Percentiles rank a stretch among this genome's conserved stretches.
Conservation (phyloP, 2,797 vertebrate genomes). For the Corythornis leucogaster region DNA sequence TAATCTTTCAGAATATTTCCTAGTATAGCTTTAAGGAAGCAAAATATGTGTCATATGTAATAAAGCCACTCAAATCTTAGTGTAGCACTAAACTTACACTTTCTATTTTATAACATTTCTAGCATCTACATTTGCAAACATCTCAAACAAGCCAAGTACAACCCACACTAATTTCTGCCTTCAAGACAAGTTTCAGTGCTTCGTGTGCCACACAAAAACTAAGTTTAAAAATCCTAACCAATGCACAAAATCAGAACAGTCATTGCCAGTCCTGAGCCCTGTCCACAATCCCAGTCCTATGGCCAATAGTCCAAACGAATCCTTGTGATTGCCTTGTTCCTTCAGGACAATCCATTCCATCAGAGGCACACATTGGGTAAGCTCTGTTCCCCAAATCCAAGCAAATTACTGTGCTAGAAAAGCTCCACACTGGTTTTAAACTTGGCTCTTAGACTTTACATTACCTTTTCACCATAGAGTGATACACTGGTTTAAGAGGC, state of each 20-base stretch:
- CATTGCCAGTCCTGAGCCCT: not conserved
- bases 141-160: not conserved
- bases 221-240: not conserved
- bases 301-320: not conserved
- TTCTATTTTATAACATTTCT: not conserved
- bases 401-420: not conserved
- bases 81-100: not conserved
- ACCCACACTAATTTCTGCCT: not conserved
- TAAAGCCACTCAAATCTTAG: not conserved
- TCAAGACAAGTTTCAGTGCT: not conserved
- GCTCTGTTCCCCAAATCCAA: not conserved
- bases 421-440: not conserved
- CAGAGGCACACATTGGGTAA: accelerated
- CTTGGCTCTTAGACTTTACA: not conserved
- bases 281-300: not conserved
- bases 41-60: not conserved
- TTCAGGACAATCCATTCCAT: not conserved
- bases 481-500: not conserved
- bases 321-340: not conserved
- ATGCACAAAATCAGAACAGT: not conserved
- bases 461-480: not conserved
- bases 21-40: not conserved
- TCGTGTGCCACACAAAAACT: not conserved
- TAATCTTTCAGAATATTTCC: not conserved
- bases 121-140: not conserved